Base-by-base conservation (phyloP, 2,113 vertebrate species). In the Ellobius talpinus region DNA sequence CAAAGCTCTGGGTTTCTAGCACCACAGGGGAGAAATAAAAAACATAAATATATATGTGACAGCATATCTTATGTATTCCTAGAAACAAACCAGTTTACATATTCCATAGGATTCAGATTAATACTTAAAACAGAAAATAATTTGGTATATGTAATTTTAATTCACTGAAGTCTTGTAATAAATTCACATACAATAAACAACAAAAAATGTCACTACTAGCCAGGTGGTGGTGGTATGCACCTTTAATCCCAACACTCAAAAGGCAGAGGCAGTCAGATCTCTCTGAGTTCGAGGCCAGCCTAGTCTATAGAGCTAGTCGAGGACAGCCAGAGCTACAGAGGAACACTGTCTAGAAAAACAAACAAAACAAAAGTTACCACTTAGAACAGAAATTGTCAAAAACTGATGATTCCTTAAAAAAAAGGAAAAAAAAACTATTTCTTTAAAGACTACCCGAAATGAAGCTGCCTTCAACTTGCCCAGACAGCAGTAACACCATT, bases 131-230 rank as follows among this genome's bases (percentile, higher is more conserved):
- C 3, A 88, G 63, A 26, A 87, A 2, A 93, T 1, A 76, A 9
- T 45, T 47, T 95, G 45, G 5, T 74, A 92, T 58, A 76, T 7
- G 45, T 33, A 65, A 88, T 91, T 73, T 96, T 89, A 96, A 68
- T 93, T 87, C n/a, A 92, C n/a, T 93, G 23, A 63, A 87, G 50
- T 55, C 91, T 72, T 93, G 81, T 66, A 88, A 2, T 91, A 3
- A 88, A 95, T 91, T 90, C n/a, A 94, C 14, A 95, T 55, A 36
- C 19, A 93, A 79, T 79, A 93, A 87, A 16, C 82, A 58, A 33
- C 17, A 33, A 6, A 3, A 91, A 85, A 77, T 79, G 21, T 58
- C 76, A 61, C 86, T 82, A 95, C 9, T 47, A 72, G 68, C 33
- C 68, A 72, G 68, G 66, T 17, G 14, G 36, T n/a, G 7, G 68